phyloP scores from a whole-genome alignment of 2,888 invertebrate genomes.

The Sinotaia quadrata region DNA sequence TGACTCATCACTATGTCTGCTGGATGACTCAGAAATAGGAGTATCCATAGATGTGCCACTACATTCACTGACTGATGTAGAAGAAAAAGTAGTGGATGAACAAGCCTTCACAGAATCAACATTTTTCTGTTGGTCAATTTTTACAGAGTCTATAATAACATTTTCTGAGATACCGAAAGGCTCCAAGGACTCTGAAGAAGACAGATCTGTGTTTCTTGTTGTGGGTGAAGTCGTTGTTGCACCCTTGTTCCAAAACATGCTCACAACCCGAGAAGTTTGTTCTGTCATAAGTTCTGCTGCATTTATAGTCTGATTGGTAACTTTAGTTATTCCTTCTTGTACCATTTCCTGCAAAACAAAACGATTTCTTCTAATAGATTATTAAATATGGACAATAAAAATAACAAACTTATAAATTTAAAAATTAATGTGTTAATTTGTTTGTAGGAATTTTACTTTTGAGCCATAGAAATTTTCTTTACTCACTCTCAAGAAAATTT shows the following conservation, averaged over 20 bases:
- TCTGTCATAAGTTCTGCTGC: slow-evolving; percentile 42
- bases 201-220: neutral
- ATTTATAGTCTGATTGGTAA: slow-evolving; percentile 47
- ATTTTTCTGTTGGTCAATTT: slow-evolving; percentile 27
- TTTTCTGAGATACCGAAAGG: slow-evolving; percentile 11
- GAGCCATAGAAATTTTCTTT: too few species aligned
- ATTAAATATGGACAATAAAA: too few species aligned
- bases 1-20: too few species aligned
- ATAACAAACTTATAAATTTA: too few species aligned
- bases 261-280: slow-evolving; percentile 27
- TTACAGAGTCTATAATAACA: slow-evolving; percentile 30
- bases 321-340: slow-evolving; percentile 42
- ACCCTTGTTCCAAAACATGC: slow-evolving; percentile 6
- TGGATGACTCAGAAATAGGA: too few species aligned
- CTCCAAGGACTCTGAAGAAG: neutral
- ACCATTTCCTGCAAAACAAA: slow-evolving; percentile 46
- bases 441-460: too few species aligned
- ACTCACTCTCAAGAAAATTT: too few species aligned
- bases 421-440: too few species aligned
- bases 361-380: too few species aligned
- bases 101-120: neutral
- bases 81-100: too few species aligned
- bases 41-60: too few species aligned
- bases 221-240: neutral
- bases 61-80: too few species aligned